Evolutionary conservation across 2,888 invertebrate species (phyloP).

Genomic region (Tenthredo scrophulariae): DNA sequence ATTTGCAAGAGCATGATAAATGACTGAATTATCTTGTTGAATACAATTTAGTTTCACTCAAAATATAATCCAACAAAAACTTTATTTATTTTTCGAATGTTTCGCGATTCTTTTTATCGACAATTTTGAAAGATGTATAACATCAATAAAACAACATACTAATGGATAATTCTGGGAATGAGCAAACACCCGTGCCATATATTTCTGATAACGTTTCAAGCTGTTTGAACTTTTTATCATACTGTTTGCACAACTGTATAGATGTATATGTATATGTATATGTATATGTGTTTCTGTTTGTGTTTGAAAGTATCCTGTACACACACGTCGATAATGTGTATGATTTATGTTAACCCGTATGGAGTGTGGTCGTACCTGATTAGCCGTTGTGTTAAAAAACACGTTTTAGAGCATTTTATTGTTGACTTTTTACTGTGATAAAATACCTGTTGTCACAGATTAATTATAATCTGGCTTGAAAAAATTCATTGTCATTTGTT

Average conservation of each 20-base stretch:
- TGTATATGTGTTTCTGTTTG: background rate
- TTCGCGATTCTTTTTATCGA: background rate
- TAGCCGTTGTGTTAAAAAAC: background rate
- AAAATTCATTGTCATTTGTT: background rate
- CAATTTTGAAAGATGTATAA: background rate
- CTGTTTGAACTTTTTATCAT: constrained; percentile 21
- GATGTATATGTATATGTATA: background rate
- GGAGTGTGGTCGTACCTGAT: background rate
- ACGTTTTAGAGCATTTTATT: background rate
- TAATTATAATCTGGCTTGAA: background rate
- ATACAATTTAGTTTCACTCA: background rate
- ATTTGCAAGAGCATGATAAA: background rate
- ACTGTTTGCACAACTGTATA: constrained; percentile 5
- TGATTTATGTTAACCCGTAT: constrained; percentile 17
- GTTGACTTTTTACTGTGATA: background rate
- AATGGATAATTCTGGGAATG: background rate
- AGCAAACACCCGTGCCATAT: background rate
- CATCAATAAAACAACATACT: background rate
- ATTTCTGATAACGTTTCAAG: constrained; percentile 19
- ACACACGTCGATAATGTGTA: background rate
- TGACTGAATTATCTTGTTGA: background rate
- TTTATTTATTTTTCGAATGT: background rate
- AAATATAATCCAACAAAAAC: background rate
- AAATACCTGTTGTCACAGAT: background rate
- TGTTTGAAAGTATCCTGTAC: background rate